Conservation (phyloP, 2,113 vertebrate species). For the Calidris pugnax region DNA sequence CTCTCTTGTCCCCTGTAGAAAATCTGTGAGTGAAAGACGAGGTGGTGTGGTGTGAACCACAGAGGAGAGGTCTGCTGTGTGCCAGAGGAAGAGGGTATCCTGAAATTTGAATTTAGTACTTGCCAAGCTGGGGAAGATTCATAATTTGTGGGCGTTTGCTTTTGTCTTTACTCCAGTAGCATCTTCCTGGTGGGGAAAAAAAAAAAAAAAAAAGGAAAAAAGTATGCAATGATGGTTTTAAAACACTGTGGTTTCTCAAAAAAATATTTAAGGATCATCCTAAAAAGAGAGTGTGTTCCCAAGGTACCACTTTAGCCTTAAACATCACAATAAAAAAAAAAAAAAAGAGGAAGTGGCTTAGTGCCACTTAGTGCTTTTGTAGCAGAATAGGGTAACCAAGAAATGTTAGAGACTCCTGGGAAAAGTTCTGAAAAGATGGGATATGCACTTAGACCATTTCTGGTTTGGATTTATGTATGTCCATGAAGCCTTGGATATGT, state of each 20-base stretch:
- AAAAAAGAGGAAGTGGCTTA: neutral
- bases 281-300: neutral
- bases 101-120: neutral
- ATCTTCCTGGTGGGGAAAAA: neutral
- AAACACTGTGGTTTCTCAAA: neutral
- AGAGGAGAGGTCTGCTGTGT: neutral
- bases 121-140: neutral
- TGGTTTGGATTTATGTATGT: neutral
- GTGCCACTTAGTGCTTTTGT: neutral
- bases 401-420: neutral
- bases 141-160: neutral
- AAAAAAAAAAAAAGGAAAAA: no score
- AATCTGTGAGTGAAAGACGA: neutral
- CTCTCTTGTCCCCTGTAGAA: neutral
- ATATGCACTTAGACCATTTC: neutral
- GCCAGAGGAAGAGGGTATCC: neutral
- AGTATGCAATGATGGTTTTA: neutral
- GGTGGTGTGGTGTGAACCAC: neutral
- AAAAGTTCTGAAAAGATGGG: neutral
- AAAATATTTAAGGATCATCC: neutral
- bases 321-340: neutral
- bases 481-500: neutral
- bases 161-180: neutral
- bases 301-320: neutral
- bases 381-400: neutral